Evolutionary conservation across 2,888 invertebrate genomes (phyloP), one percentile per base, ranked within the genome.

Genomic region (Germaria angustata): DNA sequence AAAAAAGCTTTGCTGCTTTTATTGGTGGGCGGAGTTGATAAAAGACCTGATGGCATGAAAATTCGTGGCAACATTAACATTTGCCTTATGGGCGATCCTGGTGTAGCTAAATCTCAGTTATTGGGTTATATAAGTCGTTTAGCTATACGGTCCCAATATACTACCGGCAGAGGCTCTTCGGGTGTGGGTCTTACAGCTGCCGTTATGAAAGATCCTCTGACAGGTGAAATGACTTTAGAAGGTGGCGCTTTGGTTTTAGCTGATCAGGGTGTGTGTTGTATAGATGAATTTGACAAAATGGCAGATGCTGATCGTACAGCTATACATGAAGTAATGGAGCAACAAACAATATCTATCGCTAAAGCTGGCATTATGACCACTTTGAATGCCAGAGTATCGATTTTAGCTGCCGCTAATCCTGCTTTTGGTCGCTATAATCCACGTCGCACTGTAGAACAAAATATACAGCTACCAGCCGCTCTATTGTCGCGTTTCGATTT

Each of bases 231-330:
- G 98, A 96, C 96, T 90, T 92, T 99, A 72, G 98, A 99, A 90
- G 98, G 99, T 44, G 99, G 99, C 7, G 98, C 99, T 11, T 92
- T 99, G 36, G 99, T 99, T 41, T 92, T 99, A 85, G 98, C 99
- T 1, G 99, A 99, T 92, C 96, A 97, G 89, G 99, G 99, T 68
- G 96, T 98, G 76, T 99, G 99, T 91, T 99, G 99, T 91, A 99
- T 99, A 90, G 99, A 99, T 91, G 99, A 99, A 92, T 99, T 99
- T 91, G 99, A 99, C 92, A 99, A 99, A 92, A 99, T 99, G 99
- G 96, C 98, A 61, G 99, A 99, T 85, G 91, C 92, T 49, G 99
- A 99, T 92, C 94, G 98, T 88, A 98, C 98, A 0, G 97, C 98
- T 72, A 98, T 99, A 86, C 98, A 99, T 91, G 98, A 99, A 92